These are phyloP conservation scores for Choristoneura fumiferana DNA, from an alignment of 1,140 invertebrate genomes.

Conservation along the genomic window DNA sequence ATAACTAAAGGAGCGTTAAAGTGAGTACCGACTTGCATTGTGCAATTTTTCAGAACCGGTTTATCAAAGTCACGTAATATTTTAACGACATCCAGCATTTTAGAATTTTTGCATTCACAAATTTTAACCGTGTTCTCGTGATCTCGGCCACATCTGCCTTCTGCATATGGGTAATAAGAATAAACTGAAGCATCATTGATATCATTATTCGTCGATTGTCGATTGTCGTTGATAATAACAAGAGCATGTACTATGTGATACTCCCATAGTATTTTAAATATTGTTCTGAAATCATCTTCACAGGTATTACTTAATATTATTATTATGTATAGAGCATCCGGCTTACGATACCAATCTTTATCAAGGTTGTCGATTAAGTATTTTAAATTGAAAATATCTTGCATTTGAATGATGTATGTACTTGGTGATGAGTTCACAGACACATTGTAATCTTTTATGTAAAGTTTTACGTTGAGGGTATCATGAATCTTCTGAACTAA, in stretches of 20 bases:
- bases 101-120: background rate
- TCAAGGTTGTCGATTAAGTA: background rate
- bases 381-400: background rate
- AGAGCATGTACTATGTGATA: background rate
- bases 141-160: background rate
- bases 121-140: background rate
- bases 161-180: conserved; percentile 7
- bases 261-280: background rate
- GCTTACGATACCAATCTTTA: background rate
- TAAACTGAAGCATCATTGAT: background rate
- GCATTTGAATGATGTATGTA: background rate
- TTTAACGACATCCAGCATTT: background rate
- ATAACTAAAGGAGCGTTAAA: background rate
- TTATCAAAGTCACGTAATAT: background rate
- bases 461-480: background rate
- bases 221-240: background rate
- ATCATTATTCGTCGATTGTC: background rate
- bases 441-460: background rate
- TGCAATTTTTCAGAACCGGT: background rate
- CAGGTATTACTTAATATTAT: background rate
- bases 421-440: background rate
- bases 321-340: background rate
- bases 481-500: background rate
- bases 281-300: background rate
- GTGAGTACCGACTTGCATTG: background rate